phyloP scores from a whole-genome alignment of 2,797 vertebrate genomes.

The Sarcoramphus papa region DNA sequence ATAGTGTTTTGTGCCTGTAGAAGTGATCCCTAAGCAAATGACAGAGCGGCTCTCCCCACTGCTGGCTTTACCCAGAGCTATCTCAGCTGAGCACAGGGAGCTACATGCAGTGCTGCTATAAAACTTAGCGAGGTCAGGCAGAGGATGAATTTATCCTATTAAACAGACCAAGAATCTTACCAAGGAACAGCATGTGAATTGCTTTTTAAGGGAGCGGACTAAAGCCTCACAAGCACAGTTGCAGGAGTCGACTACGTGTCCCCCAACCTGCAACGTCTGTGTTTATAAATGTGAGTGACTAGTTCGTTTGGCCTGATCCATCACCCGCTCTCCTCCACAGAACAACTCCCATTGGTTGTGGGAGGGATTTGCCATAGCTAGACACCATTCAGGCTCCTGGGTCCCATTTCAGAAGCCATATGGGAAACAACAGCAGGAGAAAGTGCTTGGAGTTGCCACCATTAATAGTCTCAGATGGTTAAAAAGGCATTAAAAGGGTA shows the following conservation, averaged over 20 bases:
- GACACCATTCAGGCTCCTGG: background rate
- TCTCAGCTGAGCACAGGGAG: background rate
- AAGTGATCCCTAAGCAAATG: background rate
- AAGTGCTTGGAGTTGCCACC: background rate
- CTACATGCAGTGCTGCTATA: background rate
- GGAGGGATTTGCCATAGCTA: background rate
- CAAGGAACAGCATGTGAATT: background rate
- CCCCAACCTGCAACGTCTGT: rapidly evolving
- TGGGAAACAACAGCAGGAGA: background rate
- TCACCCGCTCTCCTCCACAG: background rate
- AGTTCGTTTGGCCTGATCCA: background rate
- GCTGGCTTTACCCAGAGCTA: background rate
- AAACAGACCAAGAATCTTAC: background rate
- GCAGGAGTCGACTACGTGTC: background rate
- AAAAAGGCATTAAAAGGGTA: background rate
- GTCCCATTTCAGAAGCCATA: background rate
- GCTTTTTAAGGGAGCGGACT: background rate
- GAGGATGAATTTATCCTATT: background rate
- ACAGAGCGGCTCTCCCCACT: background rate
- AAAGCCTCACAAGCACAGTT: background rate
- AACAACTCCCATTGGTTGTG: background rate
- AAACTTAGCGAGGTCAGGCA: background rate
- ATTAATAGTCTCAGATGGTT: background rate
- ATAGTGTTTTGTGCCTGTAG: background rate
- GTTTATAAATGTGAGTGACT: background rate